These are phyloP conservation scores for Chelmon rostratus DNA, from an alignment of 2,797 vertebrate species.

Conservation along the genomic window DNA sequence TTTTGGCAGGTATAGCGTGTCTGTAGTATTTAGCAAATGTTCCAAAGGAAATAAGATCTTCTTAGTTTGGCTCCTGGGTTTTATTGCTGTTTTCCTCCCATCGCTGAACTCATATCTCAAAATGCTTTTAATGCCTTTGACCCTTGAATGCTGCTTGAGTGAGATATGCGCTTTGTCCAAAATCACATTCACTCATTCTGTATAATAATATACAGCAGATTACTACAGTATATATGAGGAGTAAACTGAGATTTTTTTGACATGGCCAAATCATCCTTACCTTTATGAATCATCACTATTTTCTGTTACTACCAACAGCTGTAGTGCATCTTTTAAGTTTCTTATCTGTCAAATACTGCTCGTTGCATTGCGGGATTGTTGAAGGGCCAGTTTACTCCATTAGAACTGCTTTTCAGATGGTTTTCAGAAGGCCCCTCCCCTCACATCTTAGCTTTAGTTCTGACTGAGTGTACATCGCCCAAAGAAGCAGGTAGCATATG, in stretches of 20 bases:
- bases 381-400: neutral
- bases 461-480: neutral
- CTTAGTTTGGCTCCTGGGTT: neutral
- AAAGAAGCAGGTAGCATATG: neutral
- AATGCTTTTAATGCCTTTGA: neutral
- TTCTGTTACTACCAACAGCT: neutral
- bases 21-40: slow-evolving; percentile 4
- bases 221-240: neutral
- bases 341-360: neutral
- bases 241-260: neutral
- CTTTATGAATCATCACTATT: neutral
- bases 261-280: neutral
- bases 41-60: slow-evolving; percentile 1
- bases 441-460: neutral
- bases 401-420: neutral
- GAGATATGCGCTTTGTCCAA: neutral
- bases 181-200: neutral
- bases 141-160: neutral
- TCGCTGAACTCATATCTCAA: neutral
- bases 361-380: neutral
- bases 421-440: neutral
- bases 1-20: slow-evolving; percentile 2
- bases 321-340: neutral
- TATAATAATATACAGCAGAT: neutral
- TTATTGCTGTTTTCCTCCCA: slow-evolving; percentile 2